Evolutionary conservation across 2,113 vertebrate genomes (phyloP).

Genomic region (Pimephales promelas): DNA sequence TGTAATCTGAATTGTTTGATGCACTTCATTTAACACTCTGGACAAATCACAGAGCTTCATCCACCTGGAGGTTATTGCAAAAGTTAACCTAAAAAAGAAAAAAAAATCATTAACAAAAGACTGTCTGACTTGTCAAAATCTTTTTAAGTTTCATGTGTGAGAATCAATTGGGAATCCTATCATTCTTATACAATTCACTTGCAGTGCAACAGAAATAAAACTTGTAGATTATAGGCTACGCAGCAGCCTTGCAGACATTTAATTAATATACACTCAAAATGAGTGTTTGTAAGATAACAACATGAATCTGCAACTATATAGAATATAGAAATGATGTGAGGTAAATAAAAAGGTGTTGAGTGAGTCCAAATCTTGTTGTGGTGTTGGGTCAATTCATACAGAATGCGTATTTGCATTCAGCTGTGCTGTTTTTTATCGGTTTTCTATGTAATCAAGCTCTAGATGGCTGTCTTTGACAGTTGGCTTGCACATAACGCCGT

Average conservation of each 20-base stretch:
- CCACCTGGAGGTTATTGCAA: not conserved
- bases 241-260: not conserved
- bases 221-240: not conserved
- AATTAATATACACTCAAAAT: slow-evolving; percentile 15
- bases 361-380: not conserved
- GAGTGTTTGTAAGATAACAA: not conserved
- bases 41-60: not conserved
- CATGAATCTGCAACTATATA: not conserved
- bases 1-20: slow-evolving; percentile 1
- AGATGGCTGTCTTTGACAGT: too few relatives aligned
- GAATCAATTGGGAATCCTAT: not conserved
- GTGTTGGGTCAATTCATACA: too few relatives aligned
- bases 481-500: too few relatives aligned
- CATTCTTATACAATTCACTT: not conserved
- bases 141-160: not conserved
- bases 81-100: too few relatives aligned
- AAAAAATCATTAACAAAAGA: not conserved
- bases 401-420: too few relatives aligned
- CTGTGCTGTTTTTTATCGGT: too few relatives aligned
- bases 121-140: not conserved
- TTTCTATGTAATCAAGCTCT: too few relatives aligned
- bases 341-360: not conserved
- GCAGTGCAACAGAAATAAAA: not conserved
- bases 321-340: not conserved
- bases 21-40: not conserved